These are phyloP conservation scores for Anas bernieri DNA, from an alignment of 2,797 vertebrate species.

Conservation along the genomic window DNA sequence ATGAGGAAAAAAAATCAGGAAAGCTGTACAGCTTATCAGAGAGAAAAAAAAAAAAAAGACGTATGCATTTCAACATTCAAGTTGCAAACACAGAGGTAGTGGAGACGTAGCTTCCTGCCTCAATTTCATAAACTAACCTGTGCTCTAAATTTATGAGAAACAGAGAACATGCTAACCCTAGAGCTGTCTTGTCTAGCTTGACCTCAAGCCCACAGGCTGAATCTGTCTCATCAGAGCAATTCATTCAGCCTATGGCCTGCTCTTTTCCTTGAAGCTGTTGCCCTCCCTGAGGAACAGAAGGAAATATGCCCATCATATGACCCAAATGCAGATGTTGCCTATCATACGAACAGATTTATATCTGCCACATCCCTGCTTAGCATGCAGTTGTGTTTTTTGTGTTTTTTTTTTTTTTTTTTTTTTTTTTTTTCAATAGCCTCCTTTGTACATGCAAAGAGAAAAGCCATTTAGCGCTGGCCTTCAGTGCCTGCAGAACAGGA, in stretches of 20 bases:
- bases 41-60: neutral
- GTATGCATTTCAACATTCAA: conserved; percentile 1
- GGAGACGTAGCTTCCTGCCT: conserved; percentile 19
- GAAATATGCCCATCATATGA: neutral
- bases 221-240: neutral
- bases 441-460: fast-evolving
- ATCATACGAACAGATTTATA: neutral
- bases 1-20: neutral
- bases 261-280: neutral
- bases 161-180: neutral
- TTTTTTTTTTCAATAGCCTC: neutral
- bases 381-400: neutral
- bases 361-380: neutral
- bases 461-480: neutral
- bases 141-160: conserved; percentile 23
- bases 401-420: no score
- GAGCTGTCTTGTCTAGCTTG: conserved; percentile 35
- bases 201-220: neutral
- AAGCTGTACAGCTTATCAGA: neutral
- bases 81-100: conserved; percentile 21
- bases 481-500: neutral
- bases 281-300: neutral
- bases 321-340: neutral
- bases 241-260: neutral
- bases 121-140: conserved; percentile 37